These are phyloP conservation scores for Bagarius yarrelli DNA, from an alignment of 2,113 vertebrate genomes.

Conservation along the genomic window DNA sequence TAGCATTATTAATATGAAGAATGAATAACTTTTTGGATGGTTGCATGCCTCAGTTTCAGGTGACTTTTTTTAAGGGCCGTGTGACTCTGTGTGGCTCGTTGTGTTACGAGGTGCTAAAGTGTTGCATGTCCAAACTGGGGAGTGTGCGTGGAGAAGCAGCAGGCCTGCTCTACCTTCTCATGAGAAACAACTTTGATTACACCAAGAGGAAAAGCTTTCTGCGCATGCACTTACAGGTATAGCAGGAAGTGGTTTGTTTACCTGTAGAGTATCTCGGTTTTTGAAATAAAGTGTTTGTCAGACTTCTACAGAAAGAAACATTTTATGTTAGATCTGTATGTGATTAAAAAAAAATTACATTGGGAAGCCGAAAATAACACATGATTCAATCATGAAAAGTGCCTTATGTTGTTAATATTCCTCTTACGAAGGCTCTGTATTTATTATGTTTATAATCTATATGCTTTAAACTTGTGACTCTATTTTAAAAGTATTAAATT, in stretches of 20 bases:
- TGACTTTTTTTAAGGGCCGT: constrained; percentile 90
- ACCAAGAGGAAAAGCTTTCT: constrained; percentile 92
- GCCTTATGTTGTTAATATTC: not conserved
- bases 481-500: not conserved
- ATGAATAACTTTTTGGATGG: not conserved
- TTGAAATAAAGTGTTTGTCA: too few relatives aligned
- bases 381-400: not conserved
- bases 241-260: not conserved
- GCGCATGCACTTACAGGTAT: constrained; percentile 92
- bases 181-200: constrained; percentile 96
- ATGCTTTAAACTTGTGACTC: not conserved
- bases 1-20: not conserved
- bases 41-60: constrained; percentile 80
- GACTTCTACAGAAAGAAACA: not conserved
- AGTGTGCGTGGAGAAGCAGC: constrained; percentile 87
- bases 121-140: constrained; percentile 89
- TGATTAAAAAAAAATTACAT: not conserved
- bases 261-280: too few relatives aligned
- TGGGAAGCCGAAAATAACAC: not conserved
- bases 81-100: constrained; percentile 90
- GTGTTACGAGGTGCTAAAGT: constrained; percentile 95
- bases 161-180: constrained; percentile 91
- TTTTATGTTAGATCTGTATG: not conserved
- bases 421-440: not conserved
- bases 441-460: not conserved